These are phyloP conservation scores for Hyles lineata DNA, from an alignment of 2,888 invertebrate genomes.

Conservation along the genomic window DNA sequence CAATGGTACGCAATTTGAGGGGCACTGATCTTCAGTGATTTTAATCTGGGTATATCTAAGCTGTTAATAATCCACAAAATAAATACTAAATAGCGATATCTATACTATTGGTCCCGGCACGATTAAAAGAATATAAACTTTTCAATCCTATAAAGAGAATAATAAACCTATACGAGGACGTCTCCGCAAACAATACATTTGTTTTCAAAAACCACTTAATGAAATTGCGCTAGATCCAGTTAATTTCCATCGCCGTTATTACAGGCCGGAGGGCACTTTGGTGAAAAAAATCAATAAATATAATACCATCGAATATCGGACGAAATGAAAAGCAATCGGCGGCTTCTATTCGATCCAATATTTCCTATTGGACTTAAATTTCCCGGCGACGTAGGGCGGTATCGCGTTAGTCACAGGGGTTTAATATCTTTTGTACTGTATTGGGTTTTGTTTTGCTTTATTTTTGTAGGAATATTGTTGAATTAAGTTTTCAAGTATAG, in stretches of 20 bases:
- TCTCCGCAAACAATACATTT: not conserved
- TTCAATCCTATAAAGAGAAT: no score
- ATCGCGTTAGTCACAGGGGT: slow-evolving; percentile 24
- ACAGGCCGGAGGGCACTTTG: slow-evolving; percentile 66
- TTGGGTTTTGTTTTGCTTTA: slow-evolving; percentile 9
- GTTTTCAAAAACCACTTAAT: not conserved
- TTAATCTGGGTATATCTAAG: no score
- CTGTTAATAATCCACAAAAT: no score
- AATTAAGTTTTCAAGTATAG: no score
- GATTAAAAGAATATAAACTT: no score
- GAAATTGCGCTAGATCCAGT: slow-evolving; percentile 31
- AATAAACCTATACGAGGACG: not conserved
- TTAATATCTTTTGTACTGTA: slow-evolving; percentile 11
- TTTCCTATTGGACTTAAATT: slow-evolving; percentile 55
- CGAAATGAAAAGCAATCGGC: slow-evolving; percentile 67
- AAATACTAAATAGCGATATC: no score
- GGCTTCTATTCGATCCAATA: slow-evolving; percentile 59
- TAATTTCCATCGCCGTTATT: slow-evolving; percentile 63
- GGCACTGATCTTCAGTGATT: no score
- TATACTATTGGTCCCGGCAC: no score
- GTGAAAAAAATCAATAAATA: slow-evolving; percentile 75
- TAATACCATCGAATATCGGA: slow-evolving; percentile 67
- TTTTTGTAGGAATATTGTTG: not conserved
- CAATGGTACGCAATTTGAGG: no score
- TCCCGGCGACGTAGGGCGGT: slow-evolving; percentile 38